Base-by-base conservation (phyloP, 2,113 vertebrate genomes). In the Psilopsiagon aurifrons region DNA sequence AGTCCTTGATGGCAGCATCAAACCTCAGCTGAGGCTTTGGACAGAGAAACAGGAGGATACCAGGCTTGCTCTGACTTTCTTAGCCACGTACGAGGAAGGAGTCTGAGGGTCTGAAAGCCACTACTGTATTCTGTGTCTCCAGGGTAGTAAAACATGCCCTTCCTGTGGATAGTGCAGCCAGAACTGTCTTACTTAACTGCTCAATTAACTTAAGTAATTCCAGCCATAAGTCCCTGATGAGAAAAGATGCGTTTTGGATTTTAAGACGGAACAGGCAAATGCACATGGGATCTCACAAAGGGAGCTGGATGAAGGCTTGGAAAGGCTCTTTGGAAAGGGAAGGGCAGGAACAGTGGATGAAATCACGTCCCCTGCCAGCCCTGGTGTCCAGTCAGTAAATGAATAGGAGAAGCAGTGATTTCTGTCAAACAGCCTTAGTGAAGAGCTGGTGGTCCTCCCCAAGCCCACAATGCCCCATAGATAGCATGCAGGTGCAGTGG, bases 161-260 rank as follows among this genome's bases (percentile, higher is more conserved):
- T 66, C 78, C 90, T 57, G 69, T 0, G 13, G 78, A 73, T 20
- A n/a, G 33, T 22, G 78, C 78, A 90, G 78, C 90, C 86, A 84
- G 86, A 3, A 2, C 59, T 77, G 69, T 77, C 90, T 76, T 29
- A 37, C 57, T 81, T 71, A 84, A 64, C 63, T 47, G 43, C 74
- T 69, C 85, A 78, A 68, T 82, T 86, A 73, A 69, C 66, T 60
- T 35, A 59, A 92, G 70, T 43, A 59, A 75, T 78, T 92, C 92
- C 85, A 86, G 76, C 49, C 76, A 39, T 15, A 46, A 69, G 71
- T 64, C 84, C 76, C 55, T 49, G 41, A 63, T 20, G 54, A 78
- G 77, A n/a, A 79, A 89, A 82, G 81, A 89, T 64, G 39, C 2
- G 2, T 49, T 52, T 78, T 54, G 47, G n/a, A 47, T 78, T 86